phyloP scores from a whole-genome alignment of 2,888 invertebrate species.

The Lordiphosa andalusiaca region DNA sequence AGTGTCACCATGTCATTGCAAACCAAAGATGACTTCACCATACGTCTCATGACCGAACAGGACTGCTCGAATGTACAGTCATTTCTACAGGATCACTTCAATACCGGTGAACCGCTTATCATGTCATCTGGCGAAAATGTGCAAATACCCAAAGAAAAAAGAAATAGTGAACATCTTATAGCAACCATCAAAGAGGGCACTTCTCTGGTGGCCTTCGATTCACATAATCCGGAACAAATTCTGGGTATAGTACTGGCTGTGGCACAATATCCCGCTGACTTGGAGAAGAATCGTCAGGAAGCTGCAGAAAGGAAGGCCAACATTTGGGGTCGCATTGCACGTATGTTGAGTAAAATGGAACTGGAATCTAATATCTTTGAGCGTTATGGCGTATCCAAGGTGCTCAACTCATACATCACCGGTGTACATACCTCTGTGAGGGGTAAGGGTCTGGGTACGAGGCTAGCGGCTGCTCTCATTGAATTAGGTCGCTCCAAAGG shows the following conservation, averaged over 20 bases:
- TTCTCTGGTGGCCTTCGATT: slow-evolving; percentile 23
- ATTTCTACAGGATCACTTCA: slow-evolving; percentile 15
- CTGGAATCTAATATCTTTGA: slow-evolving; percentile 48
- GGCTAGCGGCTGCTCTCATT: slow-evolving; percentile 41
- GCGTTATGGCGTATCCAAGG: slow-evolving; percentile 39
- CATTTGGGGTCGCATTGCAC: slow-evolving; percentile 38
- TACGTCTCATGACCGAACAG: slow-evolving; percentile 15
- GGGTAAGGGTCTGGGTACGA: slow-evolving; percentile 47
- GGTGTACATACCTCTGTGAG: slow-evolving; percentile 36
- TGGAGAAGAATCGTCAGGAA: background rate
- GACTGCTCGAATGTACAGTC: slow-evolving; percentile 16
- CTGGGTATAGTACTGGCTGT: slow-evolving; percentile 21
- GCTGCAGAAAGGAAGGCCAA: background rate
- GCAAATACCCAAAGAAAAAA: slow-evolving; percentile 9
- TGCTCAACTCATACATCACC: slow-evolving; percentile 47
- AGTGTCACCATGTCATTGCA: background rate
- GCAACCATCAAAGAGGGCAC: slow-evolving; percentile 21
- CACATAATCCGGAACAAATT: background rate
- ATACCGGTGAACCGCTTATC: slow-evolving; percentile 13
- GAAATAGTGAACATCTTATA: slow-evolving; percentile 6
- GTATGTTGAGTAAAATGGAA: slow-evolving; percentile 46
- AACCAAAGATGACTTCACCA: slow-evolving; percentile 6
- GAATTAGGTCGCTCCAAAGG: slow-evolving; percentile 46
- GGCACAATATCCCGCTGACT: slow-evolving; percentile 5
- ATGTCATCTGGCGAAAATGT: slow-evolving; percentile 2